phyloP scores from a whole-genome alignment of 23 tunicate species.

The Halocynthia aurantium region DNA sequence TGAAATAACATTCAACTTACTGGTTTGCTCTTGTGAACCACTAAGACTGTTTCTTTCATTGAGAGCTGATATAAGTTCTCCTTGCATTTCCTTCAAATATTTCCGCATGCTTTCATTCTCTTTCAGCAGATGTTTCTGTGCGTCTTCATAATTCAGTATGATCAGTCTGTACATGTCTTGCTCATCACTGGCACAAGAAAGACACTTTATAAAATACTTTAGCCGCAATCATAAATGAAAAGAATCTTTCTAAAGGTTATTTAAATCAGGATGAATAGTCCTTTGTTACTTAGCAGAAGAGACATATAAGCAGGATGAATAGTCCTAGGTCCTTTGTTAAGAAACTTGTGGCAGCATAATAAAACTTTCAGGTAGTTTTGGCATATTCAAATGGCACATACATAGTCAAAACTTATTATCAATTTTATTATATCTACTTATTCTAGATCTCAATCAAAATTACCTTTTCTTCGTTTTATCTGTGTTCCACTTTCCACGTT shows the following conservation, averaged over 20 bases:
- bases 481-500: constrained; percentile 78
- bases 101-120: constrained; percentile 81
- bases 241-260: too few species aligned
- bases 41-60: constrained; percentile 33
- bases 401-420: too few species aligned
- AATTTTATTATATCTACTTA: too few species aligned
- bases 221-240: too few species aligned
- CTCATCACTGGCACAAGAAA: constrained; percentile 44
- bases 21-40: background rate
- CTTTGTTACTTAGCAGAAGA: too few species aligned
- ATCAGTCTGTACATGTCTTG: constrained; percentile 84
- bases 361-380: too few species aligned
- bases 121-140: constrained; percentile 55
- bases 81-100: constrained; percentile 83
- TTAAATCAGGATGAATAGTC: too few species aligned
- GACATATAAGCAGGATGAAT: background rate
- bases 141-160: constrained; percentile 77
- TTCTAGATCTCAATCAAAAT: too few species aligned
- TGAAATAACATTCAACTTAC: background rate
- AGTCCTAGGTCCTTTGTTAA: background rate
- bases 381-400: too few species aligned
- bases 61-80: constrained; percentile 63
- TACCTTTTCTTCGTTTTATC: constrained; percentile 82
- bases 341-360: too few species aligned
- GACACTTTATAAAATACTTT: too few species aligned